phyloP scores from a whole-genome alignment of 2,888 invertebrate species.

The Steinernema carpocapsae region DNA sequence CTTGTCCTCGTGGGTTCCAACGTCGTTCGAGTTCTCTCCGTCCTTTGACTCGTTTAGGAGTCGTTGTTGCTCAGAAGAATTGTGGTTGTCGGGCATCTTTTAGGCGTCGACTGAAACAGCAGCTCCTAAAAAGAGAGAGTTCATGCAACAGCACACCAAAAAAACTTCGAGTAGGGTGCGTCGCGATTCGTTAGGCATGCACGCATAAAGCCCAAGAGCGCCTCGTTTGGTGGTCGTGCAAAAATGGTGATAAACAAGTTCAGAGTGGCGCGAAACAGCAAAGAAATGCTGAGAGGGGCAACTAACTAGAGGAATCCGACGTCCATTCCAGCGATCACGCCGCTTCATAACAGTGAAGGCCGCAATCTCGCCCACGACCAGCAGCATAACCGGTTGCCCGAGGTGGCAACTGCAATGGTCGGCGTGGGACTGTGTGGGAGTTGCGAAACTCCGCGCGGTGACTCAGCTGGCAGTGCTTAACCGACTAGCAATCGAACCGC shows the following conservation, averaged over 20 bases:
- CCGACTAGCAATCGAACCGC: not conserved
- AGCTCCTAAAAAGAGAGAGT: not conserved
- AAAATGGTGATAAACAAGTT: slow-evolving; percentile 21
- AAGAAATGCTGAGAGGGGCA: slow-evolving; percentile 9
- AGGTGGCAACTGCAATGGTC: not conserved
- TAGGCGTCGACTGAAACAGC: not conserved
- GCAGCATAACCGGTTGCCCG: not conserved
- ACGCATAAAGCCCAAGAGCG: not conserved
- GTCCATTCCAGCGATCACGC: not conserved
- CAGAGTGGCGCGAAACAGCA: not conserved
- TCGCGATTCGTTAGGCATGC: not conserved
- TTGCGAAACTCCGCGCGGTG: not conserved
- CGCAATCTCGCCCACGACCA: not conserved
- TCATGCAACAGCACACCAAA: not conserved
- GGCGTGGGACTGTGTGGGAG: not conserved
- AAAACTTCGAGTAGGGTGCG: not conserved
- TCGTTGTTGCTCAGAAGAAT: slow-evolving; percentile 22
- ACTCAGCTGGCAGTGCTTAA: not conserved
- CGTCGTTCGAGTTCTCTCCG: not conserved
- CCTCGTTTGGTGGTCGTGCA: slow-evolving; percentile 2
- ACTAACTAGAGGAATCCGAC: slow-evolving; percentile 11
- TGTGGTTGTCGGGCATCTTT: slow-evolving; percentile 8
- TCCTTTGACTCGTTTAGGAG: slow-evolving; percentile 27
- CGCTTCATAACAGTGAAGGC: not conserved
- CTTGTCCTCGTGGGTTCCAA: not conserved